Base-by-base conservation (phyloP, 1,140 invertebrate genomes). In the Ephestia elutella region DNA sequence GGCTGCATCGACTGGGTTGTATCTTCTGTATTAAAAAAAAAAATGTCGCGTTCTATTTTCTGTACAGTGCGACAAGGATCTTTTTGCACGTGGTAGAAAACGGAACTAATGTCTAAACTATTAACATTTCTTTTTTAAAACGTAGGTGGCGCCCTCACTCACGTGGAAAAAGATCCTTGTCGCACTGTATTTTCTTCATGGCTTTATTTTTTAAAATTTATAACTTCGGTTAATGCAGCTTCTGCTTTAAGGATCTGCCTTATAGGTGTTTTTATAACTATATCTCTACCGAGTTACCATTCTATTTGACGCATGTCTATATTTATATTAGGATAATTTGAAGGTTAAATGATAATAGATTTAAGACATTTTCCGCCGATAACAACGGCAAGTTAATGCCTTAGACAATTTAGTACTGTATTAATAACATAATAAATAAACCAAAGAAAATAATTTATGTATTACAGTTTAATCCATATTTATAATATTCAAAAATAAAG, bases 211-310 rank as follows among this genome's bases (percentile, higher is more conserved):
- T 38, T n/a, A n/a, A n/a, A 38, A 44, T 44, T 15, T 15, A 15
- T 44, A 44, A 15, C 38, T 35, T 5, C 51, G 61, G 56, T 70
- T 70, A 71, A 71, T 68, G 78, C 78, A 70, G 70, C 74, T 71
- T 69, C 70, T 81, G 72, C 75, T 80, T 78, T 76, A 75, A 81
- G 74, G 73, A 82, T 82, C 83, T 86, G 83, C 83, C 83, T 86
- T 86, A 85, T 86, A 82, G 76, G 70, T 86, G 82, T 86, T 84
- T 84, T 81, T 86, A 84, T 79, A 82, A 75, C 80, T 82, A 70
- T 86, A 80, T 75, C 77, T 83, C 73, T 75, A 66, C 58, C 44
- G 62, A 66, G 56, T 66, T 70, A 64, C 63, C 66, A 72, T 68
- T 77, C 71, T 77, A 70, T 71, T 68, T 58, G 60, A 70, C 62